These are phyloP conservation scores for Catostomus latipinnis DNA, from an alignment of 2,797 vertebrate genomes.

Conservation along the genomic window DNA sequence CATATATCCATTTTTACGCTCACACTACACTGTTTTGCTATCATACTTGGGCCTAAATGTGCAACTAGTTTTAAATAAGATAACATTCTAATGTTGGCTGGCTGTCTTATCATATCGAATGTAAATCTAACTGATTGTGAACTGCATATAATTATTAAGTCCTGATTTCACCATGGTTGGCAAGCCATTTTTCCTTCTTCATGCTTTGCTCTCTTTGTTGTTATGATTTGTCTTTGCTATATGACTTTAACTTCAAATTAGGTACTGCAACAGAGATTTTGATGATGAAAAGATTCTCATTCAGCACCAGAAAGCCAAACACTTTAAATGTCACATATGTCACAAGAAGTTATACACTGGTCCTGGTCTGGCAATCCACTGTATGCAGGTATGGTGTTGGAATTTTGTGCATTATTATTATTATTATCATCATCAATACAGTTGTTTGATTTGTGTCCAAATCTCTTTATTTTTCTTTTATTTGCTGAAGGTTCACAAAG, in stretches of 20 bases:
- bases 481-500: constrained; percentile 90
- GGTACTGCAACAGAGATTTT: constrained; percentile 99
- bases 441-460: not conserved
- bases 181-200: too few relatives aligned
- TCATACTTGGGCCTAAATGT: too few relatives aligned
- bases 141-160: too few relatives aligned
- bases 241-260: constrained; percentile 58
- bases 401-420: not conserved
- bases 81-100: too few relatives aligned
- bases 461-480: not conserved
- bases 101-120: too few relatives aligned
- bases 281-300: constrained; percentile 99
- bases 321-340: constrained; percentile 99
- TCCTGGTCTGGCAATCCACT: constrained; percentile 96
- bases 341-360: constrained; percentile 98
- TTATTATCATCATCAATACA: too few relatives aligned
- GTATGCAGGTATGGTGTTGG: constrained; percentile 89
- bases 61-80: too few relatives aligned
- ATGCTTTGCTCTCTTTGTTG: not conserved
- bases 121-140: too few relatives aligned
- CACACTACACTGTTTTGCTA: too few relatives aligned
- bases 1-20: too few relatives aligned
- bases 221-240: not conserved
- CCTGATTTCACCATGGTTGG: too few relatives aligned
- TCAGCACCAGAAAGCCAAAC: constrained; percentile 98